Conservation (phyloP, 2,888 invertebrate genomes). For the Leptodirus hochenwartii region DNA sequence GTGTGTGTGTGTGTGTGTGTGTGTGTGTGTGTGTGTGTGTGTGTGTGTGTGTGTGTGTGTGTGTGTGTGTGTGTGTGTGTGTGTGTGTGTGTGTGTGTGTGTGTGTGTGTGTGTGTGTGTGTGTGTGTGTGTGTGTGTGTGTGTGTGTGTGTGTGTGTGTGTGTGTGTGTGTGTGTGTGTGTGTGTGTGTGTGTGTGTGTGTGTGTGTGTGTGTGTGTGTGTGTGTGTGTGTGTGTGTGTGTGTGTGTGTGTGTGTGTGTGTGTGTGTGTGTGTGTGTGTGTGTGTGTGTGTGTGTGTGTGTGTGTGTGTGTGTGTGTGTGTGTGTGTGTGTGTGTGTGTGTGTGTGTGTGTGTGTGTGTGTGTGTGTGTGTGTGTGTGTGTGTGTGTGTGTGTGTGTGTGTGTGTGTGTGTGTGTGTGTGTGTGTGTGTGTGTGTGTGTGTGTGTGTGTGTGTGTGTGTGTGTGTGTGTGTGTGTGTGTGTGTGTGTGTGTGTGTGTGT, state of each 20-base stretch:
- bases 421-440: too few species aligned
- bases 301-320: constrained; percentile 5
- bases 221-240: constrained; percentile 6
- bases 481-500: constrained; percentile 3
- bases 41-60: constrained; percentile 5
- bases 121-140: constrained; percentile 6
- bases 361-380: too few species aligned
- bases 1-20: constrained; percentile 6
- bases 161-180: constrained; percentile 5
- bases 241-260: constrained; percentile 6
- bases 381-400: too few species aligned
- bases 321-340: too few species aligned
- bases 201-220: constrained; percentile 6
- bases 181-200: constrained; percentile 5
- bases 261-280: constrained; percentile 7
- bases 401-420: too few species aligned
- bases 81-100: constrained; percentile 6
- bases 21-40: constrained; percentile 7
- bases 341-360: too few species aligned
- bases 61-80: constrained; percentile 5
- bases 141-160: constrained; percentile 7
- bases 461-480: constrained; percentile 4
- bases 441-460: constrained; percentile 3
- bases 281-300: constrained; percentile 5
- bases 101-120: constrained; percentile 6